Evolutionary conservation across 2,888 invertebrate genomes (phyloP), one percentile per base, ranked within the genome.

Genomic region (Eupithecia dodoneata): DNA sequence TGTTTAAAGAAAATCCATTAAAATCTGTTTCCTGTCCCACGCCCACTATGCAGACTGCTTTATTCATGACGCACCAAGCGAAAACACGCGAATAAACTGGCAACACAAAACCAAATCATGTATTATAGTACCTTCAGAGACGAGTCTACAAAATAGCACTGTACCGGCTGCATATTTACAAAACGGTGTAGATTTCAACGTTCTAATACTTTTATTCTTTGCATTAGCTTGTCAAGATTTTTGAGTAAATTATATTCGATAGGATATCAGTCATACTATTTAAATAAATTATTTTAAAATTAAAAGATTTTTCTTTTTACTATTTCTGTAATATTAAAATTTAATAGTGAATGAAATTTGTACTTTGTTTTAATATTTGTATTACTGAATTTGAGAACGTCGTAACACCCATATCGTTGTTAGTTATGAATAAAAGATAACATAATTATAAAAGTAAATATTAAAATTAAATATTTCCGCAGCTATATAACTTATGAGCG

Each of bases 401-500:
- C 92, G 92, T 95, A 95, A 95, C 95, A 94, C 94, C 93, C 95
- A 94, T 95, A 95, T 95, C 95, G 95, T 95, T 95, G 94, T 95
- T 95, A 95, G 95, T 95, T 94, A 94, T 94, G 95, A 94, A 95
- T 94, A 94, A 94, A 93, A 82, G 94, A 94, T 95, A 95, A 95
- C 95, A 94, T 94, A 93, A 94, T 95, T 94, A 95, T 95, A 94
- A 95, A 94, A 94, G 94, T 95, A 95, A 94, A 94, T 94, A 95
- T 95, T 94, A 94, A 94, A 94, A 30, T 30, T 30, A 30, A 30
- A 30, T 30, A 30, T 30, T 30, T 30, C 30, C 30, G 30, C 30
- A 30, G 30, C 30, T 30, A 30, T 30, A 30, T 30, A 30, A 30
- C 30, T 30, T 30, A 30, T 30, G 30, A 30, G 30, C 30, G 30